Base-by-base conservation (phyloP, 1,140 invertebrate genomes). In the Sarcophaga bullata region DNA sequence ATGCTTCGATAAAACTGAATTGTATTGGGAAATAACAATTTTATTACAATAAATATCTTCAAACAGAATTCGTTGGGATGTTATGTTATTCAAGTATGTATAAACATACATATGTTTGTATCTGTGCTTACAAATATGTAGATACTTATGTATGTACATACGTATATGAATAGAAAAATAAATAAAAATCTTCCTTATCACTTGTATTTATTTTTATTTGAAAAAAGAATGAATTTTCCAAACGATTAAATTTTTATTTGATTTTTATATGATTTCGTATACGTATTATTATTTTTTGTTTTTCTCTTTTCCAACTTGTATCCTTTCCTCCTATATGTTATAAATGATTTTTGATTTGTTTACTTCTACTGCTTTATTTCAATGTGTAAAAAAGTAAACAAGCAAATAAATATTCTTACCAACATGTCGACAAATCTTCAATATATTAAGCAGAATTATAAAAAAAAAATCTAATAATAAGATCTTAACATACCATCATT, bases 221-320 rank as follows among this genome's bases (percentile, higher is more conserved):
- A 19, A 19, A 17, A 10, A 68, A 9, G 62, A 76, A 76, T 49
- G 46, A 76, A 76, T 76, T 76, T 76, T 76, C 73, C 73, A 76
- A 76, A 76, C 73, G 73, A 76, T 76, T 76, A 76, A 76, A 76
- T 76, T 76, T 76, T 76, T 76, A 76, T 76, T 76, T 76, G 73
- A 76, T 76, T 76, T 76, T 76, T 76, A 76, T 76, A 76, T 76
- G 73, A 76, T 76, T 76, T 76, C 49, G 46, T 17, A 25, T 17
- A 37, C 25, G 25, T 37, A 37, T 37, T 37, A 37, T 37, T 37
- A 37, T 37, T 37, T 37, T 37, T 10, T 76, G 48, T 76, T 76
- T 49, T 49, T 8, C n/a, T 50, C 47, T 7, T 17, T n/a, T 49
- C 15, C 48, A 1, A 47, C 6, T 17, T 73, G 6, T 25, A 49